Base-by-base conservation (phyloP, 2,797 vertebrate species). In the Thunnus albacares region DNA sequence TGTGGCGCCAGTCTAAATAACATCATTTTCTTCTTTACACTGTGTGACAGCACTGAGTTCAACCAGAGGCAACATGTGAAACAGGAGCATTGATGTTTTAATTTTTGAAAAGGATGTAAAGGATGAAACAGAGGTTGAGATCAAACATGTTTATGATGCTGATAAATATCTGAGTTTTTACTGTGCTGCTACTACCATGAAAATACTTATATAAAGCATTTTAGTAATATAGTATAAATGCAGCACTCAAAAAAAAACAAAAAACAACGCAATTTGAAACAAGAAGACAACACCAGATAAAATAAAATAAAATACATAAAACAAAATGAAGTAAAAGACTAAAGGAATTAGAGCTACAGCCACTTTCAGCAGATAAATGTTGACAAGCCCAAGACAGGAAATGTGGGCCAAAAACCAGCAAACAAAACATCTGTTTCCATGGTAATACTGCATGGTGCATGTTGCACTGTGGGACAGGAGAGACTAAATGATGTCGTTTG, bases 401-500 rank as follows among this genome's bases (percentile, higher is more conserved):
- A 49, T 64, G 58, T 64, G 53, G 26, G 58, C 53, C 26, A 79
- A 69, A 87, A 81, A 62, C 4, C 28, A 68, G 43, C 52, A 73
- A 70, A 77, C 51, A 73, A 74, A 84, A 83, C 72, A 71, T 61
- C 15, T 2, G 59, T 81, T 83, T 77, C 24, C 43, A 24, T 64
- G 26, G 57, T 52, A 43, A 75, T 69, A 28, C 66, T 77, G 68
- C 38, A 51, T 5, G 45, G 56, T 45, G 41, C 49, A 45, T 69
- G 77, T 72, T 71, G 62, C 61, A 43, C 45, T n/a, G 49, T 55
- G 51, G 22, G 58, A 67, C 45, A 71, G 60, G 15, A 68, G 10
- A 76, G 45, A 87, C 73, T 81, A 74, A 87, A 84, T 77, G 6
- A 77, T 80, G 68, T 75, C 2, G 7, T 83, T 77, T 77, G 63